phyloP scores from a whole-genome alignment of 2,888 invertebrate genomes.

The Mesopsocus fuscifrons region DNA sequence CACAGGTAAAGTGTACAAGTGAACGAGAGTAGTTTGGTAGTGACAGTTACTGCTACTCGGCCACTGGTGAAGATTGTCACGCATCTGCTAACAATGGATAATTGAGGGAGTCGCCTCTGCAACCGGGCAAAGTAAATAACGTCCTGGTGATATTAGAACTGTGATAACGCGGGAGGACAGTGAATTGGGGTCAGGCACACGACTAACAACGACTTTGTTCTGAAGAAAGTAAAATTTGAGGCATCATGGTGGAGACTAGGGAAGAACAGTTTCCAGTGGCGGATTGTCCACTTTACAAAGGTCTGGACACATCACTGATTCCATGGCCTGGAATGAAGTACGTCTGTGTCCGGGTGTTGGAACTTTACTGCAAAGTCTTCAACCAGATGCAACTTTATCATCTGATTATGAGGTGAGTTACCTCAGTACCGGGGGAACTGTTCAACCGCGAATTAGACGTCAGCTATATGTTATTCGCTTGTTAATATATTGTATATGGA shows the following conservation, averaged over 20 bases:
- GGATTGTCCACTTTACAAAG: conserved; percentile 27
- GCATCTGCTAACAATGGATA: no score
- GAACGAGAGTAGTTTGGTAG: no score
- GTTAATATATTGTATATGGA: conserved; percentile 11
- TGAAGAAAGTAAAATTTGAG: no score
- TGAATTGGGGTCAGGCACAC: no score
- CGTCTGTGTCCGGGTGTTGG: conserved; percentile 64
- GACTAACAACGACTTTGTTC: no score
- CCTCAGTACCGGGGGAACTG: neutral
- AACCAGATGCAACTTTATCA: conserved; percentile 61
- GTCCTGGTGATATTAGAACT: no score
- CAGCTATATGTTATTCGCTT: neutral
- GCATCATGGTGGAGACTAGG: conserved; percentile 14
- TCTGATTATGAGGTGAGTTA: conserved; percentile 55
- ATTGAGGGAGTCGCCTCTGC: no score
- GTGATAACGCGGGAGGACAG: no score
- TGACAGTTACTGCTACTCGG: no score
- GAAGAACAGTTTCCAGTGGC: neutral
- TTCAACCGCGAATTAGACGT: neutral
- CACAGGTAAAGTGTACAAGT: no score
- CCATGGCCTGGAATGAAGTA: conserved; percentile 72
- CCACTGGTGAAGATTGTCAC: no score
- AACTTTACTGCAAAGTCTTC: conserved; percentile 75
- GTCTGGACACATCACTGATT: conserved; percentile 31
- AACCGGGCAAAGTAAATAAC: no score